phyloP scores from a whole-genome alignment of 2,797 vertebrate genomes.

The Oryzias dopingdopingensis region DNA sequence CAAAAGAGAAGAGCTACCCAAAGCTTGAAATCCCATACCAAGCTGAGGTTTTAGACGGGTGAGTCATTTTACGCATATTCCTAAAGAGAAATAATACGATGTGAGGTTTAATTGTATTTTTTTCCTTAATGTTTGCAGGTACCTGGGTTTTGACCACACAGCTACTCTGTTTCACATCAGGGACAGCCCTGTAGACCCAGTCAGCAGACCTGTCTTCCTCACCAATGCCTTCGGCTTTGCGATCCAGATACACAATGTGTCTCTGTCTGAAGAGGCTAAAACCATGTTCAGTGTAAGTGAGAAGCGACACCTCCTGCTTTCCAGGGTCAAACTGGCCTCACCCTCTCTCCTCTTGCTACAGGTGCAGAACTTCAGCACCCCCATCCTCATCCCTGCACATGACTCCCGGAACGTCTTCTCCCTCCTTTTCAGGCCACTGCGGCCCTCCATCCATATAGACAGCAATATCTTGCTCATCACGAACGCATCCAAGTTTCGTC shows the following conservation, averaged over 20 bases:
- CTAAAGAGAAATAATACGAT: background rate
- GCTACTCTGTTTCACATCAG: constrained; percentile 96
- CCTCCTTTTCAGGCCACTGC: constrained; percentile 89
- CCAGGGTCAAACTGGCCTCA: background rate
- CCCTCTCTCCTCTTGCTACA: constrained; percentile 42
- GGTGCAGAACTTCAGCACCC: constrained; percentile 93
- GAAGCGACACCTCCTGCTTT: background rate
- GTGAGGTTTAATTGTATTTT: constrained; percentile 1
- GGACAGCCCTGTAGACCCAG: constrained; percentile 90
- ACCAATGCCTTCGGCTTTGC: constrained; percentile 95
- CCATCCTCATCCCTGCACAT: constrained; percentile 88
- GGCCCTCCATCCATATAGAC: constrained; percentile 92
- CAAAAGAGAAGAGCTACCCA: constrained; percentile 96
- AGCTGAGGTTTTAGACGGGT: constrained; percentile 98
- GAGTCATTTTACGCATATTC: constrained; percentile 52
- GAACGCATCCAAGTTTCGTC: constrained; percentile 96
- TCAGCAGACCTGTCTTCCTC: constrained; percentile 89
- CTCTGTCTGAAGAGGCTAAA: constrained; percentile 90
- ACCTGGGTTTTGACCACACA: constrained; percentile 95
- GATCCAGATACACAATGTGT: constrained; percentile 89
- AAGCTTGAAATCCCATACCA: constrained; percentile 99
- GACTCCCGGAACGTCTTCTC: constrained; percentile 93
- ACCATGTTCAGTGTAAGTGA: constrained; percentile 89
- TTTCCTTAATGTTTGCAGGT: constrained; percentile 63
- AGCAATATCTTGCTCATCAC: constrained; percentile 97